These are phyloP conservation scores for Epinephelus awoara DNA, from an alignment of 2,797 vertebrate species.

Conservation along the genomic window DNA sequence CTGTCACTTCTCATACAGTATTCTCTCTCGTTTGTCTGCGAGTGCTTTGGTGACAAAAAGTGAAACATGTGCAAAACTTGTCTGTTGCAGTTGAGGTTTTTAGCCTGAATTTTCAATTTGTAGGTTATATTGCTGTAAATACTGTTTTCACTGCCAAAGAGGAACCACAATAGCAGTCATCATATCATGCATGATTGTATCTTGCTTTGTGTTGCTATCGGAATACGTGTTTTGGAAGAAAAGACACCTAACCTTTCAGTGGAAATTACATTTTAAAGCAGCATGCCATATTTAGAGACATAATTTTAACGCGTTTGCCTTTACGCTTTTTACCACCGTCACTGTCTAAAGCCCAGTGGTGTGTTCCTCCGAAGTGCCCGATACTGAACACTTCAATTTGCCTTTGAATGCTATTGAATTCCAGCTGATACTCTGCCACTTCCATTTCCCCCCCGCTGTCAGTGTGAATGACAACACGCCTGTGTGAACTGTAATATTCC, in stretches of 20 bases:
- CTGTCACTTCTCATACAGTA: slow-evolving; percentile 49
- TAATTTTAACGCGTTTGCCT: neutral
- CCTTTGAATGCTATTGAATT: slow-evolving; percentile 82
- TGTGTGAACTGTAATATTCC: slow-evolving; percentile 88
- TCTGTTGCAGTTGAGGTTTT: slow-evolving; percentile 17
- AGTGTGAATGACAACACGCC: slow-evolving; percentile 76
- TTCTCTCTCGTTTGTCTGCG: slow-evolving; percentile 38
- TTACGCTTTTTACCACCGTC: neutral
- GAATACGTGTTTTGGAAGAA: neutral
- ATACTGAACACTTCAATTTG: slow-evolving; percentile 62
- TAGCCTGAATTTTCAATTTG: slow-evolving; percentile 3
- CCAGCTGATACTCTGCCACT: slow-evolving; percentile 81
- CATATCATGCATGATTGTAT: neutral
- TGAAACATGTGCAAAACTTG: slow-evolving; percentile 30
- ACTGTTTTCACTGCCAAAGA: neutral
- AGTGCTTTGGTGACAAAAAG: slow-evolving; percentile 33
- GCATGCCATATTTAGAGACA: neutral
- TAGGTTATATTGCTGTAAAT: neutral
- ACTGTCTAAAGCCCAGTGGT: neutral
- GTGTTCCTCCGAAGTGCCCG: slow-evolving; percentile 13
- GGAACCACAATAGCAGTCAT: slow-evolving; percentile 20
- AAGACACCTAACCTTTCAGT: neutral
- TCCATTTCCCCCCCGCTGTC: slow-evolving; percentile 85
- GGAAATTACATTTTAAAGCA: neutral
- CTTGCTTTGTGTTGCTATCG: neutral